Evolutionary conservation across 2,888 invertebrate species (phyloP), one percentile per base, ranked within the genome.

Genomic region (Azorinus chamasolen): DNA sequence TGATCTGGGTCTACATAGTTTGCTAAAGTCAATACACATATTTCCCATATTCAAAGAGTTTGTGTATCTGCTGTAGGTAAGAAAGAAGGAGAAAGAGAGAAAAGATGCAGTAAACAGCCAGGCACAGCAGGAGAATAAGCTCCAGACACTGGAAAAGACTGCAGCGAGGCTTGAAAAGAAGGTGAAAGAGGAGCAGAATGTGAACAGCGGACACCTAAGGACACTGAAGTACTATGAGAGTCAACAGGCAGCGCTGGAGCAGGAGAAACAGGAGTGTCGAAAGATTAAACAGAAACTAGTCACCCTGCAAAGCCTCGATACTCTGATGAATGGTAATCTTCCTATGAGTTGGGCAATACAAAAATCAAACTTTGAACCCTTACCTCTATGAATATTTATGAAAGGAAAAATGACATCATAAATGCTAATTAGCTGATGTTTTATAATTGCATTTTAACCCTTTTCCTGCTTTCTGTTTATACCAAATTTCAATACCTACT

Each of bases 291-390:
- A 80, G 27, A 89, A 88, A 51, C 65, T 91, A 32, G 74, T 78
- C 6, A 83, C 83, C 2, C 73, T 90, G 22, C 85, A 89, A 58
- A 83, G 87, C 48, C 70, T 91, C 20, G 85, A 90, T 62, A 68
- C 59, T n/a, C 53, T 91, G 4, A 54, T 91, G n/a, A 83, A 85
- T 77, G 89, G 89, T 90, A 72, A 53, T 57, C n/a, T n/a, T 43
- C 18, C 10, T 14, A 25, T 54, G 10, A 22, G n/a, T n/a, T n/a
- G n/a, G n/a, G n/a, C n/a, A n/a, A n/a, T n/a, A n/a, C n/a, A n/a
- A n/a, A n/a, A n/a, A n/a, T n/a, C n/a, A n/a, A n/a, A n/a, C n/a
- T n/a, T n/a, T n/a, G n/a, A n/a, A n/a, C n/a, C n/a, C n/a, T n/a
- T n/a, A n/a, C n/a, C n/a, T n/a, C n/a, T n/a, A n/a, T n/a, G n/a